These are phyloP conservation scores for Nomada fabriciana DNA, from an alignment of 2,888 invertebrate genomes.

Conservation along the genomic window DNA sequence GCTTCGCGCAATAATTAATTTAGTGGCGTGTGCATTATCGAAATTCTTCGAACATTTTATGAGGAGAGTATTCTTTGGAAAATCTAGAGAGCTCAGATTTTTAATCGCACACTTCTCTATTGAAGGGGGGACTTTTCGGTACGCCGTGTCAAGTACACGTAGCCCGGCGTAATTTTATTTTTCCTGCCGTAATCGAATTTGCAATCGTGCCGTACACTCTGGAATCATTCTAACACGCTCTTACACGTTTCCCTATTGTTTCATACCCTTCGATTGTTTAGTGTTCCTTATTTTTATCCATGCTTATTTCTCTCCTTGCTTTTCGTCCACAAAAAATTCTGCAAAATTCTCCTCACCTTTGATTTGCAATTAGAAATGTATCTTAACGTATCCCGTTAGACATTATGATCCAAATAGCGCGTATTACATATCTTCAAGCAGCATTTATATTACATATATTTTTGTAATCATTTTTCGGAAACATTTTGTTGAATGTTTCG, in stretches of 20 bases:
- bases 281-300: no score
- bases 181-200: conserved; percentile 37
- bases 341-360: not conserved
- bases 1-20: conserved; percentile 14
- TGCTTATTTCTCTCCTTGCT: no score
- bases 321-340: not conserved
- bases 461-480: conserved; percentile 16
- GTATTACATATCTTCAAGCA: conserved; percentile 44
- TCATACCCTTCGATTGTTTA: not conserved
- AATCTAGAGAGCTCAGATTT: not conserved
- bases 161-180: conserved; percentile 16
- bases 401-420: not conserved
- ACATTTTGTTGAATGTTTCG: conserved; percentile 43
- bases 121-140: not conserved
- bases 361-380: not conserved
- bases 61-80: conserved; percentile 1
- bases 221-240: not conserved
- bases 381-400: not conserved
- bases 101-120: not conserved
- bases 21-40: not conserved
- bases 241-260: not conserved
- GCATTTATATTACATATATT: conserved; percentile 24
- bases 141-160: conserved; percentile 10
- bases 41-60: not conserved
- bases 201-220: conserved; percentile 39